phyloP scores from a whole-genome alignment of 2,888 invertebrate genomes.

The Ophion costatus region DNA sequence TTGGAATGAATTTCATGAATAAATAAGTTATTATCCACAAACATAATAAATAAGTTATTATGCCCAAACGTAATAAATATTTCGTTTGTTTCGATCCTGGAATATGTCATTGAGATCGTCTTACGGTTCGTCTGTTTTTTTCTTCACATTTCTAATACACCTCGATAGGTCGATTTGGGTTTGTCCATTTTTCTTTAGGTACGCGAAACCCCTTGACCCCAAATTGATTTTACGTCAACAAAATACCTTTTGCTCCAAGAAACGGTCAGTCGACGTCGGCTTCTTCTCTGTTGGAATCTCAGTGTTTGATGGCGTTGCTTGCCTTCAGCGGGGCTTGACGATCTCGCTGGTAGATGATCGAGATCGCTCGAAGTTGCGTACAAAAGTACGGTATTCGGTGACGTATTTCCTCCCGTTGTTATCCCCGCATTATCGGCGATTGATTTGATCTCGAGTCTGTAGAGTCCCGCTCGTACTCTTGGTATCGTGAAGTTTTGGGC shows the following conservation, averaged over 20 bases:
- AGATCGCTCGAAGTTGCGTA: constrained; percentile 80
- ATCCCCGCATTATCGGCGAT: constrained; percentile 62
- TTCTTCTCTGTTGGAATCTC: constrained; percentile 80
- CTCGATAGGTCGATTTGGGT: no score
- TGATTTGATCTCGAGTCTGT: constrained; percentile 81
- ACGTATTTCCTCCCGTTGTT: constrained; percentile 42
- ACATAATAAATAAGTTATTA: no score
- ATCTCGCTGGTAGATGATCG: constrained; percentile 74
- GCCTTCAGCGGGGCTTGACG: constrained; percentile 69
- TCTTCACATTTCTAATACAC: no score
- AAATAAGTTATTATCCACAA: no score
- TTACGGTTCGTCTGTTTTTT: no score
- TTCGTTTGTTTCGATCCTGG: no score
- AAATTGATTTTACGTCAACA: neutral
- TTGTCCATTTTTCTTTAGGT: no score
- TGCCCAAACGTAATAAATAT: no score
- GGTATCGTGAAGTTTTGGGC: constrained; percentile 81
- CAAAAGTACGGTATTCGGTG: constrained; percentile 79
- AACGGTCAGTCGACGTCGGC: constrained; percentile 79
- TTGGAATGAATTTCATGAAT: no score
- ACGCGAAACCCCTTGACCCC: no score
- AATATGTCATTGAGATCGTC: no score
- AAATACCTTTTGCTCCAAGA: constrained; percentile 82
- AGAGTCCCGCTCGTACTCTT: constrained; percentile 79
- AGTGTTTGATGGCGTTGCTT: constrained; percentile 76